Conservation (phyloP, 2,113 vertebrate genomes). For the Toxotes jaculatrix region DNA sequence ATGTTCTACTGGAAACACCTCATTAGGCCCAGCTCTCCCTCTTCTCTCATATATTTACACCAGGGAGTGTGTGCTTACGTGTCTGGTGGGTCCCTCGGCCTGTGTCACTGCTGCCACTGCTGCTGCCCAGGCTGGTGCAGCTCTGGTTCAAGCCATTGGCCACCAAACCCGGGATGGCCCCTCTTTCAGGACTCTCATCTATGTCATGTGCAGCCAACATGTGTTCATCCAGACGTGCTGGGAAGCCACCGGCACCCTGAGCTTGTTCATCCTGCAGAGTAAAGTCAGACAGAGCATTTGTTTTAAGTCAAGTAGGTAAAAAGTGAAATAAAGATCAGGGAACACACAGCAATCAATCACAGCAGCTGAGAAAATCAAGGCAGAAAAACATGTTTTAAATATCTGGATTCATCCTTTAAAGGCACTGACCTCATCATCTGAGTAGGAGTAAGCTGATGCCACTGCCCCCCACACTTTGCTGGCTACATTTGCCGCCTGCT, state of each 20-base stretch:
- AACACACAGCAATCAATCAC: too few relatives aligned
- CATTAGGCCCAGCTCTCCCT: too few relatives aligned
- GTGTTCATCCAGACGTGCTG: constrained; percentile 88
- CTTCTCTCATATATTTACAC: neutral
- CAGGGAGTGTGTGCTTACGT: constrained; percentile 45
- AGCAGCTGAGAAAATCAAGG: too few relatives aligned
- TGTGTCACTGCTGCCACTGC: constrained; percentile 90
- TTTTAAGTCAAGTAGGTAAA: neutral
- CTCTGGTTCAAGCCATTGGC: constrained; percentile 91
- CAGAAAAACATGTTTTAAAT: neutral
- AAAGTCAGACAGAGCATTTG: neutral
- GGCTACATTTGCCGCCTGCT: constrained; percentile 95
- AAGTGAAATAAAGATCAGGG: neutral
- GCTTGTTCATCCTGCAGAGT: constrained; percentile 87
- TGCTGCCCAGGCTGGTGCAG: constrained; percentile 94
- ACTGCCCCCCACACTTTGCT: constrained; percentile 96
- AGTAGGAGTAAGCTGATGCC: constrained; percentile 91
- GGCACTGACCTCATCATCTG: constrained; percentile 91
- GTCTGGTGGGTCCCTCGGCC: constrained; percentile 83
- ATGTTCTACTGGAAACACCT: rapidly evolving
- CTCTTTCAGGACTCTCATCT: constrained; percentile 81
- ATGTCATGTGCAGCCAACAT: constrained; percentile 77
- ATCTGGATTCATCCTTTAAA: rapidly evolving
- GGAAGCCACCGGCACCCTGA: constrained; percentile 86
- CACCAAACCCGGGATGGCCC: constrained; percentile 80